phyloP scores from a whole-genome alignment of 1,140 invertebrate genomes.

The Diuraphis noxia region DNA sequence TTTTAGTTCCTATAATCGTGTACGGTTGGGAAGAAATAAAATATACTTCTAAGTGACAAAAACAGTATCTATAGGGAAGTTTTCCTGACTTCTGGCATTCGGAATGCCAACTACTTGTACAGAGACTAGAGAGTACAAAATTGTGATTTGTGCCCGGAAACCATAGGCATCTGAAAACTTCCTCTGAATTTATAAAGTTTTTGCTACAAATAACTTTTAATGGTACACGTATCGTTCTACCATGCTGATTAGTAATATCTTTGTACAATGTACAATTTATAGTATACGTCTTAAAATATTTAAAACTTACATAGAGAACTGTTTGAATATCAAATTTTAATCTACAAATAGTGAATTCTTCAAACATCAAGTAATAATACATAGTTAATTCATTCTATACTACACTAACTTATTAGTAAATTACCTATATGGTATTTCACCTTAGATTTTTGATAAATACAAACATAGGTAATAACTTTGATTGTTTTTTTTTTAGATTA shows the following conservation, averaged over 20 bases:
- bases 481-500: neutral
- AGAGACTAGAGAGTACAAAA: too few species aligned
- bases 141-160: neutral
- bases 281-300: neutral
- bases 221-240: neutral
- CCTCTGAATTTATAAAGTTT: neutral
- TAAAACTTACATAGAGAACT: neutral
- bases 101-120: neutral
- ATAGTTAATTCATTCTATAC: too few species aligned
- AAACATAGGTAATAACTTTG: too few species aligned
- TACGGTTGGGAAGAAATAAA: too few species aligned
- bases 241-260: neutral
- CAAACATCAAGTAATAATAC: neutral
- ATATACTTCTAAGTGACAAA: too few species aligned
- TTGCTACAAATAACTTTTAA: neutral
- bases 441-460: neutral
- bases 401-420: too few species aligned
- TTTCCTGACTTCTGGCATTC: neutral
- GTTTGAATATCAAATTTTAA: neutral
- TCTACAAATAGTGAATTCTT: neutral
- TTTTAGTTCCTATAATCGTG: neutral
- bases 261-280: neutral
- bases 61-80: neutral
- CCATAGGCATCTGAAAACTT: neutral
- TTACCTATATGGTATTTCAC: too few species aligned